Percentiles rank a stretch among this genome's conserved stretches.
Conservation (phyloP, 2,888 invertebrate species). For the Chymomyza procnemis region DNA sequence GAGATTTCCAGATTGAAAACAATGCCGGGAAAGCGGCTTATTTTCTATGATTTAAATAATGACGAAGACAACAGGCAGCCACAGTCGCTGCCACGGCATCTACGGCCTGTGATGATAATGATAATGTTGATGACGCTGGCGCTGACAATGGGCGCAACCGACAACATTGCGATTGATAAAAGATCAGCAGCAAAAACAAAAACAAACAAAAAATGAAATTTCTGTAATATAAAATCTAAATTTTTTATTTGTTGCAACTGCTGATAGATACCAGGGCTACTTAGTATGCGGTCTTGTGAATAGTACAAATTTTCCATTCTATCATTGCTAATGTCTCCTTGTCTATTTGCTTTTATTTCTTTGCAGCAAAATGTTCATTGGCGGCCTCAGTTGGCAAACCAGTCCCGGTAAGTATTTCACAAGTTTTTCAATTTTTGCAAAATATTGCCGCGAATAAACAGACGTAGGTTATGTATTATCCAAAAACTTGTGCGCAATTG, state of each 20-base stretch:
- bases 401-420: slow-evolving; percentile 92
- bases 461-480: not conserved
- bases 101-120: slow-evolving; percentile 20
- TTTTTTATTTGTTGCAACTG: slow-evolving; percentile 14
- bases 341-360: slow-evolving; percentile 79
- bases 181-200: no score
- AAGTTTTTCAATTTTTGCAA: not conserved
- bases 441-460: not conserved
- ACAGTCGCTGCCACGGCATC: not conserved
- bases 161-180: slow-evolving; percentile 28
- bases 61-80: slow-evolving; percentile 68
- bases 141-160: slow-evolving; percentile 11
- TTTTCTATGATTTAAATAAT: slow-evolving; percentile 76
- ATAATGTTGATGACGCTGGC: slow-evolving; percentile 5
- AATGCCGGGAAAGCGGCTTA: slow-evolving; percentile 76
- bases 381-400: slow-evolving; percentile 99
- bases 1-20: slow-evolving; percentile 71
- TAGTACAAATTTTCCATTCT: not conserved
- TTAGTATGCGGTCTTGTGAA: not conserved
- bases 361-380: slow-evolving; percentile 99
- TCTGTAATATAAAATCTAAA: not conserved
- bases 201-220: not conserved
- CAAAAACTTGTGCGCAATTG: not conserved
- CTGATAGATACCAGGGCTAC: not conserved
- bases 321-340: slow-evolving; percentile 40